A percentile compares a stretch with the other conserved stretches of the same genome.
phyloP scores from a whole-genome alignment of 2,888 invertebrate species.

The Arge pagana region DNA sequence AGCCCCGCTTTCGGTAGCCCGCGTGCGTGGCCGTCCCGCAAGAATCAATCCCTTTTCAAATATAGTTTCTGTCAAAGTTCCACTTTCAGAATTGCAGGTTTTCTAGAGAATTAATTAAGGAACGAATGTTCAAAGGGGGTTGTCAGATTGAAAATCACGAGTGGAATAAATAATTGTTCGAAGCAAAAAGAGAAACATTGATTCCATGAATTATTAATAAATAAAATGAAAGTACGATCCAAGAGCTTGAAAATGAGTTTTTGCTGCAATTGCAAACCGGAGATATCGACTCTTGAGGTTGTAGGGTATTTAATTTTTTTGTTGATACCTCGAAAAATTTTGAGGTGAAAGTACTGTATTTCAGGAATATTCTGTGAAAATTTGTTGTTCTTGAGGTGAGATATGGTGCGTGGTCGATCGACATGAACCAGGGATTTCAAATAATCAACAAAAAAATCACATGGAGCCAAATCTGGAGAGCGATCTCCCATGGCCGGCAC shows the following conservation, averaged over 20 bases:
- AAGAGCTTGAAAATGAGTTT: constrained; percentile 1
- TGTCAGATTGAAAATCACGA: neutral
- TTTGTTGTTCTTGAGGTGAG: too few species aligned
- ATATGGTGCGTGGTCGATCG: too few species aligned
- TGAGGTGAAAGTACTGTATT: too few species aligned
- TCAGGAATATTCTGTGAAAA: too few species aligned
- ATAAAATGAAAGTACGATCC: neutral
- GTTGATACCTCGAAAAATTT: too few species aligned
- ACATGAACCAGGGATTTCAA: too few species aligned
- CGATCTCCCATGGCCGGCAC: too few species aligned
- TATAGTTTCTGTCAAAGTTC: neutral
- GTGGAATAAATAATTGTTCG: neutral
- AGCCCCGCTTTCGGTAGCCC: neutral
- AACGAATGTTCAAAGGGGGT: too few species aligned
- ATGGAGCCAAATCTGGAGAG: too few species aligned
- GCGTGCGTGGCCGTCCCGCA: neutral
- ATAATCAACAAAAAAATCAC: too few species aligned
- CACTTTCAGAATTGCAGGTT: neutral
- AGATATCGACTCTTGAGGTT: neutral
- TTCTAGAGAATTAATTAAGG: neutral
- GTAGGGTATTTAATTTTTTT: too few species aligned
- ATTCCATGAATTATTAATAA: neutral
- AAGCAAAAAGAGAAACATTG: neutral
- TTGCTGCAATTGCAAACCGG: neutral
- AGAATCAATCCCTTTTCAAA: constrained; percentile 1